Evolutionary conservation across 2,888 invertebrate species (phyloP), one percentile per base, ranked within the genome.

Genomic region (Cinara cedri): DNA sequence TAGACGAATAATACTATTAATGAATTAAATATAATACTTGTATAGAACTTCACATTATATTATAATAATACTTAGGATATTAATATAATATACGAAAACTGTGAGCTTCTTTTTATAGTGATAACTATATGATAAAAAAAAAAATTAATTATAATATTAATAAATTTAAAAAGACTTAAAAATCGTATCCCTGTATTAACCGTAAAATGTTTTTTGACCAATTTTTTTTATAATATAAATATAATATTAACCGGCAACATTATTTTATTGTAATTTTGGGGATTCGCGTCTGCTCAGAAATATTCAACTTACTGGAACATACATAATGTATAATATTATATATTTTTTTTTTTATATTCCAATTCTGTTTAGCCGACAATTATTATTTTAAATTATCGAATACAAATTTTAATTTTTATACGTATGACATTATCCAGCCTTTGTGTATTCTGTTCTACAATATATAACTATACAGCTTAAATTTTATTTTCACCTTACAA

Each of bases 91-190:
- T n/a, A n/a, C n/a, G 70, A 70, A 70, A 78, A 78, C 78, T 78
- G 78, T 78, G 78, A 78, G 78, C 78, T 78, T 78, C 78, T 78
- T 66, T 72, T 70, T 78, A 78, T 78, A 70, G 78, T 78, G 78
- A 78, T 78, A 78, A 78, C 21, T 19, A n/a, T 44, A 57, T 60
- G n/a, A 78, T 34, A 34, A 34, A n/a, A n/a, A n/a, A n/a, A n/a
- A n/a, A n/a, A 34, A 34, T 3, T 34, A 34, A 34, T 34, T n/a
- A n/a, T n/a, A 62, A 70, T 78, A 49, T 57, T 55, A 76, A 78
- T 78, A 42, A 78, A 78, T 78, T 60, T 24, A 51, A 78, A n/a
- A 78, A 78, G 78, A 78, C 78, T 78, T 78, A 51, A 78, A n/a
- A 68, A 70, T 70, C 51, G 78, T 68, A 68, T 70, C 68, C 78